Evolutionary conservation across 2,888 invertebrate species (phyloP), one percentile per base, ranked within the genome.

Genomic region (Mechanitis mazaeus): DNA sequence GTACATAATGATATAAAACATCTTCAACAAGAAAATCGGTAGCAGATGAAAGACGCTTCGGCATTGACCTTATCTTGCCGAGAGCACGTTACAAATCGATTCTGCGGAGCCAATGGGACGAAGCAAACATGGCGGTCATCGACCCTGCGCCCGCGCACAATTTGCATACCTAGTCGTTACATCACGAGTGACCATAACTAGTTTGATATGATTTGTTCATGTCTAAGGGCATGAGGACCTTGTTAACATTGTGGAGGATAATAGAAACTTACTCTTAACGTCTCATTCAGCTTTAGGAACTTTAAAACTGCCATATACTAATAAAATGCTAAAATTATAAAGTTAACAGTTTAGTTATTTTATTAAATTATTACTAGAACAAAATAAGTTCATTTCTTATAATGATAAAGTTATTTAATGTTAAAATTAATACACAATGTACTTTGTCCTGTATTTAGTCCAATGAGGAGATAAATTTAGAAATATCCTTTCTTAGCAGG

Each of bases 141-240:
- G 85, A 86, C 83, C 85, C 73, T 72, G 74, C 75, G 72, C 74
- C 75, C 75, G 77, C 73, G 75, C 78, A 81, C 81, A 80, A 87
- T 87, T 87, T 87, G 87, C 87, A 87, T 87, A 84, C 80, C 80
- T 80, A 77, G 78, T 76, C 70, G 78, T 86, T 87, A 85, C 86
- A 87, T 87, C 85, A 85, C 77, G 74, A 75, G 75, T 75, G 77
- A 75, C 79, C 79, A 78, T 78, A 79, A 78, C 76, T 76, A 76
- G 77, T 78, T 78, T 75, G 77, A 78, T 79, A 75, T 81, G 77
- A 83, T 79, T 78, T 77, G 73, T 74, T 70, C 71, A 67, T 69
- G 71, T 70, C 69, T 66, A 63, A 68, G 65, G 67, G 61, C 66
- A 61, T 66, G 66, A 66, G 66, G 69, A 65, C 71, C 72, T 72